Evolutionary conservation across 2,113 vertebrate genomes (phyloP), one percentile per base, ranked within the genome.

Genomic region (Myotis davidii): DNA sequence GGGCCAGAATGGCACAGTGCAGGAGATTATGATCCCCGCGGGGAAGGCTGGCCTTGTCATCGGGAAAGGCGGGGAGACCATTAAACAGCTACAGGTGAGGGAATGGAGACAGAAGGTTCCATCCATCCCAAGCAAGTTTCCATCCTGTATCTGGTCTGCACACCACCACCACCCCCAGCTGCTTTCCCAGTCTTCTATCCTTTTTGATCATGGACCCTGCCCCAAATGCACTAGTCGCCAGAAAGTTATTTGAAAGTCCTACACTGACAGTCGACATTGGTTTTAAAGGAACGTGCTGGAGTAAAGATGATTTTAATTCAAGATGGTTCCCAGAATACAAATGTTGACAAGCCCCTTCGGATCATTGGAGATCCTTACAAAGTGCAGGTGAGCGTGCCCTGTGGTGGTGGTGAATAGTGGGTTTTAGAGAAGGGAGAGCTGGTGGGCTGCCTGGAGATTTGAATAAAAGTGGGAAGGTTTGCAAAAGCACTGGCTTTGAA

Each of bases 251-350:
- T 32, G n/a, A 42, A 52, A 73, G 45, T 16, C 54, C 1, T 1
- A 12, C 52, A 32, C 90, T 96, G 64, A 96, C 34, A 0, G 0
- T 88, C 39, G 20, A 14, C 32, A 5, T 82, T 94, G 72, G 0
- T 85, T 88, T 23, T 61, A 34, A 83, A 99, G 99, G 99, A 99
- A 54, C 98, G 99, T 9, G 99, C 99, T 42, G 99, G 99, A 74
- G 99, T 99, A 81, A 99, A 99, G 98, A 99, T 99, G 99, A 99
- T 99, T 95, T 98, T 99, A 72, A 99, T 99, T 97, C 99, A 99
- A 96, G 99, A 99, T 77, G 99, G 98, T 27, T 99, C 99, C 77
- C 99, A 99, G 98, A 99, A 99, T 29, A 98, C 99, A 1, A 99
- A 99, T 23, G 98, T 99, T 85, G 99, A 99, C 95, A 99, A 99